These are phyloP conservation scores for Archaeoteleia sp. DNA, from an alignment of 2,888 invertebrate species.

Conservation along the genomic window DNA sequence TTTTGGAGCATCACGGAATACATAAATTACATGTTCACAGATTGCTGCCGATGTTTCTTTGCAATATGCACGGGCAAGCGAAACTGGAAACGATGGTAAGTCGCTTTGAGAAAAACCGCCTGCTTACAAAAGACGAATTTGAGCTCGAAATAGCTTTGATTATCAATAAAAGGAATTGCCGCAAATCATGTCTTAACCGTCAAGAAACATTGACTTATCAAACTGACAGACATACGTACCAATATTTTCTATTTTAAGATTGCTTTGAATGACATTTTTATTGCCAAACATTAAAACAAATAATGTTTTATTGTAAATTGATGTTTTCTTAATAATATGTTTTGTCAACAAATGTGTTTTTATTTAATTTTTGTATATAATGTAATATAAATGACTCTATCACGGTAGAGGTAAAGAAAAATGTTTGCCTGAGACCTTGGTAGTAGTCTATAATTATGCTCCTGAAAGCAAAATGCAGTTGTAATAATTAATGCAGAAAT, in stretches of 20 bases:
- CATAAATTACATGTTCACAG: conserved; percentile 41
- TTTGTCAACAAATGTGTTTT: too few relatives aligned
- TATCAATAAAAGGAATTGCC: neutral
- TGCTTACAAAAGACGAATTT: too few relatives aligned
- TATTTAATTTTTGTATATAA: conserved; percentile 3
- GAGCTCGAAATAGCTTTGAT: conserved; percentile 6
- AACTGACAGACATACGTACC: too few relatives aligned
- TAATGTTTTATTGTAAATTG: too few relatives aligned
- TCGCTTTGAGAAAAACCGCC: conserved; percentile 14
- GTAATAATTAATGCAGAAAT: conserved; percentile 21
- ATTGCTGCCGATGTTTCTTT: conserved; percentile 40
- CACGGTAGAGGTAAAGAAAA: too few relatives aligned
- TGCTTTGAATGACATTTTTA: too few relatives aligned
- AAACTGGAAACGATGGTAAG: conserved; percentile 67
- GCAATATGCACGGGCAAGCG: conserved; percentile 58
- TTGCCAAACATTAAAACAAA: too few relatives aligned
- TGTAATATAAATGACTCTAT: too few relatives aligned
- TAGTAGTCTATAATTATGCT: conserved; percentile 7
- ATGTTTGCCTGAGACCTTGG: conserved; percentile 1
- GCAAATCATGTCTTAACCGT: too few relatives aligned
- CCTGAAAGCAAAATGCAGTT: conserved; percentile 8
- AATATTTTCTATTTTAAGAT: too few relatives aligned
- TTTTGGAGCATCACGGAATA: neutral
- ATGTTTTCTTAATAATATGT: too few relatives aligned
- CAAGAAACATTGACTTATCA: too few relatives aligned